phyloP scores from a whole-genome alignment of 2,113 vertebrate genomes.

The Pseudorhombus dupliciocellatus region DNA sequence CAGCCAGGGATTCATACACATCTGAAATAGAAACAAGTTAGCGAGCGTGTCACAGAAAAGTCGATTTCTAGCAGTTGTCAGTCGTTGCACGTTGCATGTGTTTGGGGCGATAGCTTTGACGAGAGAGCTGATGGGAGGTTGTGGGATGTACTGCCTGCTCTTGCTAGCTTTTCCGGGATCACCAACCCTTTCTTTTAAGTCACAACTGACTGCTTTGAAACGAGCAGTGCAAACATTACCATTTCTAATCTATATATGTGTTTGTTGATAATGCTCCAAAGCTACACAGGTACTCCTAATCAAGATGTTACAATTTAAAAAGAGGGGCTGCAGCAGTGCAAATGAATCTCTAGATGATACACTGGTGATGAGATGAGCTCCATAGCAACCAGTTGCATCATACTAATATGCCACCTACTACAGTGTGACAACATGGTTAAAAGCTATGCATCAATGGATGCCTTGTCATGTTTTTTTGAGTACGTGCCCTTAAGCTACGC shows the following conservation, averaged over 20 bases:
- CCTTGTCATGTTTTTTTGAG: conserved; percentile 43
- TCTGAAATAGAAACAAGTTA: background rate
- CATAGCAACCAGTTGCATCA: conserved; percentile 62
- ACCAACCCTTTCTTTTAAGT: too few species aligned
- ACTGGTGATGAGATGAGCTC: conserved; percentile 12
- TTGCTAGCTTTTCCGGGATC: too few species aligned
- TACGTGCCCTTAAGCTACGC: conserved; percentile 42
- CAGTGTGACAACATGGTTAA: conserved; percentile 59
- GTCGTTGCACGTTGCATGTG: too few species aligned
- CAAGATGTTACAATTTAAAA: background rate
- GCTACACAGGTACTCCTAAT: background rate
- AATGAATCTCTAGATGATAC: background rate
- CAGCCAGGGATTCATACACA: background rate
- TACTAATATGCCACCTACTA: conserved; percentile 48
- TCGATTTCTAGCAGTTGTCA: too few species aligned
- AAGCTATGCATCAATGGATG: conserved; percentile 45
- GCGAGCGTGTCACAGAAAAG: too few species aligned
- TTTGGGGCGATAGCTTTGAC: too few species aligned
- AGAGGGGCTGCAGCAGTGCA: background rate
- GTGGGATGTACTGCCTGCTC: too few species aligned
- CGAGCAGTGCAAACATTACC: background rate
- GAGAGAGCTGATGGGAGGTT: too few species aligned
- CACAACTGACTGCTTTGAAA: background rate
- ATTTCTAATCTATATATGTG: too few species aligned
- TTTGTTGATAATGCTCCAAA: background rate